phyloP scores from a whole-genome alignment of 2,113 vertebrate species.

The Meleagris gallopavo region DNA sequence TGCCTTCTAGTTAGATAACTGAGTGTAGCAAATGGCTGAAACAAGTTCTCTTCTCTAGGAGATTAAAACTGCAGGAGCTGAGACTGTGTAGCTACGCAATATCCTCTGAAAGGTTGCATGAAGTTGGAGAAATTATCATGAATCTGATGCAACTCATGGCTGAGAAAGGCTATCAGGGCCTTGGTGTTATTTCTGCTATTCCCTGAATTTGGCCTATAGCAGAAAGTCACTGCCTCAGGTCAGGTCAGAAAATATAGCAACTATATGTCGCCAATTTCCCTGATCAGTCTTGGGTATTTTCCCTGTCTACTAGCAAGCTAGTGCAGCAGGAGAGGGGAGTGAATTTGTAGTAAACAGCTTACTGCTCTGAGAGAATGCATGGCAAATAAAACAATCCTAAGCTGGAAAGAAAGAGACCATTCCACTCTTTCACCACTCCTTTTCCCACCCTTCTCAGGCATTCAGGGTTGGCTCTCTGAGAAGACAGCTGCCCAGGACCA shows the following conservation, averaged over 20 bases:
- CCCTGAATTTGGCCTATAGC: neutral
- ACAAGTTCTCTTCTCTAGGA: neutral
- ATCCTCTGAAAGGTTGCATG: neutral
- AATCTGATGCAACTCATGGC: neutral
- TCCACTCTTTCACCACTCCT: neutral
- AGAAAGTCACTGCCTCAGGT: neutral
- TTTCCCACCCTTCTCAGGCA: constrained; percentile 40
- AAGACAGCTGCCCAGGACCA: neutral
- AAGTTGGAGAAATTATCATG: neutral
- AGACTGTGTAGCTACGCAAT: rapidly evolving
- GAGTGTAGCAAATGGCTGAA: neutral
- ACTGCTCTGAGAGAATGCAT: neutral
- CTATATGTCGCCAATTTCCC: rapidly evolving
- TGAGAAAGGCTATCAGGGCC: neutral
- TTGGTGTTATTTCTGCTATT: rapidly evolving
- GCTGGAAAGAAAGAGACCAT: neutral
- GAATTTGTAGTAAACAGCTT: neutral
- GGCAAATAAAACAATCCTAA: neutral
- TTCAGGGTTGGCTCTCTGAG: neutral
- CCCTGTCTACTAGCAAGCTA: neutral
- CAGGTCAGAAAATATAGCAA: neutral
- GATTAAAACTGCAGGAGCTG: neutral
- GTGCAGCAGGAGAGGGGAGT: neutral
- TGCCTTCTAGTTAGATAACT: neutral
- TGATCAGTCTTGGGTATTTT: neutral